Conservation (phyloP, 1,140 invertebrate genomes). For the Drosophila ficusphila region DNA sequence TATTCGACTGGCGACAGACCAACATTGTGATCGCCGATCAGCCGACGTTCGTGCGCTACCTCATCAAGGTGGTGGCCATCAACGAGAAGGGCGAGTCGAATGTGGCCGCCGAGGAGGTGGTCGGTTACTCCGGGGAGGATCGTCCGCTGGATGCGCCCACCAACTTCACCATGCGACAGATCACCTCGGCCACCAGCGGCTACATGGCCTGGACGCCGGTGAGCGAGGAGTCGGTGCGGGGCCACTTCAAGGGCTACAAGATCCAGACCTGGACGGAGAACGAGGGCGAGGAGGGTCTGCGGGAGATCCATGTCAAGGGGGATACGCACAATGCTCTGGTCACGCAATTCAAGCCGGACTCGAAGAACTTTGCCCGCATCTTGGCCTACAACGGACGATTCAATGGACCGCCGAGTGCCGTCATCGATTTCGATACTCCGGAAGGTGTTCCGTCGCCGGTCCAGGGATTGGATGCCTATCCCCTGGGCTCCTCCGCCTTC, state of each 20-base stretch:
- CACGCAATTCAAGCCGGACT: conserved; percentile 94
- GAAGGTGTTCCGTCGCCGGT: conserved; percentile 97
- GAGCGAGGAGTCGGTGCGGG: conserved; percentile 89
- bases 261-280: conserved; percentile 97
- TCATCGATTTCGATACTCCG: conserved; percentile 93
- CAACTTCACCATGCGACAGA: conserved; percentile 92
- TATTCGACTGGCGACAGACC: conserved; percentile 90
- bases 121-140: conserved; percentile 98
- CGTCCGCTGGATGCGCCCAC: conserved; percentile 91
- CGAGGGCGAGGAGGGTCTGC: conserved; percentile 89
- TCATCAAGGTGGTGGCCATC: conserved; percentile 95
- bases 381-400: conserved; percentile 95
- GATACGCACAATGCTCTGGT: conserved; percentile 89
- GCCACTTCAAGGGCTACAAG: conserved; percentile 98
- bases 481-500: conserved; percentile 94
- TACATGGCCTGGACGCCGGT: conserved; percentile 94
- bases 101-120: conserved; percentile 91
- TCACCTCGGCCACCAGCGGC: conserved; percentile 90
- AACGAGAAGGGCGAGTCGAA: conserved; percentile 96
- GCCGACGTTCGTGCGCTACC: conserved; percentile 96
- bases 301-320: conserved; percentile 92
- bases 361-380: conserved; percentile 95
- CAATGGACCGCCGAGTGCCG: conserved; percentile 95
- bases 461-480: conserved; percentile 90
- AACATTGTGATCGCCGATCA: conserved; percentile 90